phyloP scores from a whole-genome alignment of 1,140 invertebrate genomes.

The Drosophila subpulchrella region DNA sequence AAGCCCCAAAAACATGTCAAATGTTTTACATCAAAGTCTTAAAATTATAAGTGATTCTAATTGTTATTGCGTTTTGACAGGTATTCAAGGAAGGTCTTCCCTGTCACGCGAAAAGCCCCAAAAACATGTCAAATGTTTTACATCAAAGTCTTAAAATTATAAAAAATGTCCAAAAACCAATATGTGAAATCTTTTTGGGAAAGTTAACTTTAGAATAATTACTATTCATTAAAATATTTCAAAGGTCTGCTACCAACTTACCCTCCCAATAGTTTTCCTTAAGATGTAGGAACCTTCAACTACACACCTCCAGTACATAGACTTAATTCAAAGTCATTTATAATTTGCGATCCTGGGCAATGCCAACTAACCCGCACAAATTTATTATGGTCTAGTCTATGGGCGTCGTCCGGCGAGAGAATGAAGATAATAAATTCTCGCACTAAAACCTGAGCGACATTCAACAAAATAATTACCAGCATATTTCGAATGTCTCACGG shows the following conservation, averaged over 20 bases:
- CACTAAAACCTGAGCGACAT: conserved; percentile 74
- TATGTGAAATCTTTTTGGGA: no score
- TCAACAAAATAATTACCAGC: conserved; percentile 80
- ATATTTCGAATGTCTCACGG: conserved; percentile 73
- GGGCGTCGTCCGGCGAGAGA: conserved; percentile 25
- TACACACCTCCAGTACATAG: conserved; percentile 8
- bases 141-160: neutral
- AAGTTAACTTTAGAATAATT: no score
- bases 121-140: neutral
- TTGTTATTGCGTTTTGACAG: conserved; percentile 43
- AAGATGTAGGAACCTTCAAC: conserved; percentile 1
- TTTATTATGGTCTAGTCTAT: conserved; percentile 56
- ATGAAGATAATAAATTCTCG: conserved; percentile 65
- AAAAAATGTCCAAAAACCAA: no score
- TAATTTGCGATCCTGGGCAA: conserved; percentile 30
- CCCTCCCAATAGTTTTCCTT: neutral
- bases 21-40: neutral
- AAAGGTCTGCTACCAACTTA: neutral
- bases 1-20: neutral
- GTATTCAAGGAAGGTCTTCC: neutral
- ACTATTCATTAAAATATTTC: no score
- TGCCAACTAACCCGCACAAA: conserved; percentile 57
- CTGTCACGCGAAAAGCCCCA: neutral
- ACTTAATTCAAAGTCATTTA: conserved; percentile 54
- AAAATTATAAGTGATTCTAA: conserved; percentile 16